phyloP scores from a whole-genome alignment of 37 sponge, comb jelly and placozoan genomes.

The Hormiphora californensis region DNA sequence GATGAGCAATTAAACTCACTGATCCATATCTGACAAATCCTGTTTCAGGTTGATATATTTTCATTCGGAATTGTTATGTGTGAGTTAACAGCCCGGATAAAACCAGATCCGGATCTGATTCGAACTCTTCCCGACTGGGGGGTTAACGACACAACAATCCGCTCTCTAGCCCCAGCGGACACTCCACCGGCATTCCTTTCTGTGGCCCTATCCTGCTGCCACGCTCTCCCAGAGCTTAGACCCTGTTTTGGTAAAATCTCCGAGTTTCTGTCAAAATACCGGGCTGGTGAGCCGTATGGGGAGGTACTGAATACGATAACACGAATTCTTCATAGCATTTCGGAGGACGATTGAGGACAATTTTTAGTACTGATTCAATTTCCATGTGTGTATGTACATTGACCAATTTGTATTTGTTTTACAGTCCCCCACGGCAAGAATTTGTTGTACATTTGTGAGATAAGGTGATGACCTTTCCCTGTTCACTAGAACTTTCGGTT shows the following conservation, averaged over 20 bases:
- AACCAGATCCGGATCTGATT: background rate
- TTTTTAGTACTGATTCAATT: too few relatives aligned
- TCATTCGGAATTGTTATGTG: conserved; percentile 34
- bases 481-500: too few relatives aligned
- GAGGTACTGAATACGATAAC: conserved; percentile 3
- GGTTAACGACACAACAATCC: background rate
- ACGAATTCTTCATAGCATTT: background rate
- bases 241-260: background rate
- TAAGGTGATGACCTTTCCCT: too few relatives aligned
- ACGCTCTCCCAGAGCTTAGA: background rate
- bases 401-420: too few relatives aligned
- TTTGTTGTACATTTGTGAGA: too few relatives aligned
- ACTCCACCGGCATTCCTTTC: background rate
- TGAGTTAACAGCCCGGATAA: conserved; percentile 20
- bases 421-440: too few relatives aligned
- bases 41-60: background rate
- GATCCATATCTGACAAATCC: background rate
- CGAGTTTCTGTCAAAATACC: background rate
- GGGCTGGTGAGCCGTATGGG: background rate
- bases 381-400: too few relatives aligned
- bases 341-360: background rate
- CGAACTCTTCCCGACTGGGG: conserved; percentile 1
- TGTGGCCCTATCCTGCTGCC: conserved; percentile 4
- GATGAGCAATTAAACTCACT: too few relatives aligned
- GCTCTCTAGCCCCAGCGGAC: background rate